Base-by-base conservation (phyloP, 2,888 invertebrate genomes). In the Aleiodes leptofemur region DNA sequence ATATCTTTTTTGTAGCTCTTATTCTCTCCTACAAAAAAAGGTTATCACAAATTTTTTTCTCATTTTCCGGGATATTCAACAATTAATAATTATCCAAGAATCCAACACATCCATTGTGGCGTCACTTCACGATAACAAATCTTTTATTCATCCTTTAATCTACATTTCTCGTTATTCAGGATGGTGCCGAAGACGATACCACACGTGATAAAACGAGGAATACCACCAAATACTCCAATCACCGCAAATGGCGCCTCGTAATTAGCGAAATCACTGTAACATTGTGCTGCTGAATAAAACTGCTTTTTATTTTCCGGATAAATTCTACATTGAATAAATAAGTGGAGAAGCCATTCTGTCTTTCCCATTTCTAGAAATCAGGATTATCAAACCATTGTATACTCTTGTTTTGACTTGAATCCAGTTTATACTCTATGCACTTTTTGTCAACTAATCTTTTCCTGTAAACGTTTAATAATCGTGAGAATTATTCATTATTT, bases 101-200 rank as follows among this genome's bases (percentile, higher is more conserved):
- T 34, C 34, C 34, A 34, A 6, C 34, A 34, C 34, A 34, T 34
- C 34, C 34, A 34, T 34, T 34, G 34, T 34, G 34, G 34, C 34
- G 34, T 34, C 34, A 34, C 34, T 6, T 34, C 34, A 34, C 34
- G 34, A 34, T 34, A 4, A 34, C 34, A 6, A 34, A 34, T 34
- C 34, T 34, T 34, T 34, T 6, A 3, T 55, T 38, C 43, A 70
- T 38, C 73, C 9, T 23, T 69, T 69, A 34, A 34, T 70, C 34
- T 79, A 80, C 80, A 51, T 59, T 72, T 53, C 16, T 72, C 14
- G 55, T 82, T 91, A 85, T 43, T 43, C 90, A 97, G 96, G 81
- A 98, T 99, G 98, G 96, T 98, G 8, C 95, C 96, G 3, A 95
- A 97, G 88, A 92, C 91, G 69, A 97, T 95, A 80, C 96, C 97